Evolutionary conservation across 2,797 vertebrate genomes (phyloP).

Genomic region (Phataginus tricuspis): DNA sequence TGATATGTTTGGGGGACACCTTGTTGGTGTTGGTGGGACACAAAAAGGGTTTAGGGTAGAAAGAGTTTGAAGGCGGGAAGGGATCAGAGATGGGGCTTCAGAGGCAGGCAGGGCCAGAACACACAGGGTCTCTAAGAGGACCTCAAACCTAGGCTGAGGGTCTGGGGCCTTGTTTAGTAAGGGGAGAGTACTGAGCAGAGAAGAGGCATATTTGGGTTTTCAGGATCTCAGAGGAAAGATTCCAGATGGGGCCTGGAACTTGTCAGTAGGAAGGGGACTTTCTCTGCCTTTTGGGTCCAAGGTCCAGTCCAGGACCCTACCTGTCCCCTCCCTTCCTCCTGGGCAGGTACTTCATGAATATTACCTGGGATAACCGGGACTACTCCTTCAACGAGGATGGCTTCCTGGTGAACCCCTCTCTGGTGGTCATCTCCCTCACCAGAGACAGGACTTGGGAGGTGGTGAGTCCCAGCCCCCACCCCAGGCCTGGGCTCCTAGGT

Average conservation of each 20-base stretch:
- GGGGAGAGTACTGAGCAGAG: background rate
- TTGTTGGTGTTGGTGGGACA: background rate
- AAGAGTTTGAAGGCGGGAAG: background rate
- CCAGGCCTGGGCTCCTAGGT: background rate
- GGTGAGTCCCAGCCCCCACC: conserved; percentile 87
- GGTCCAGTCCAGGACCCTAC: background rate
- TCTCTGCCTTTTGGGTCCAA: background rate
- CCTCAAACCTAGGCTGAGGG: background rate
- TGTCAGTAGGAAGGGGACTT: background rate
- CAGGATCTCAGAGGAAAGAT: background rate
- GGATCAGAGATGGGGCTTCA: background rate
- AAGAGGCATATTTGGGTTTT: background rate
- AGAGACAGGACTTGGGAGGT: conserved; percentile 96
- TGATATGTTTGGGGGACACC: background rate
- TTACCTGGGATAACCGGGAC: conserved; percentile 94
- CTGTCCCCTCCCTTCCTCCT: background rate
- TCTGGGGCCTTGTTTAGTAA: background rate
- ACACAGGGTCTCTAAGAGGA: background rate
- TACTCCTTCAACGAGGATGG: conserved; percentile 95
- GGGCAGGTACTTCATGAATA: conserved; percentile 95
- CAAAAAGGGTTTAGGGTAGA: background rate
- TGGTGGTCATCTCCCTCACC: conserved; percentile 96
- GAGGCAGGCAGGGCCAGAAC: background rate
- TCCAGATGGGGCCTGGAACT: background rate
- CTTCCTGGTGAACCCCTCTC: conserved; percentile 94